These are phyloP conservation scores for Oplegnathus fasciatus DNA, from an alignment of 2,113 vertebrate genomes.

Conservation along the genomic window DNA sequence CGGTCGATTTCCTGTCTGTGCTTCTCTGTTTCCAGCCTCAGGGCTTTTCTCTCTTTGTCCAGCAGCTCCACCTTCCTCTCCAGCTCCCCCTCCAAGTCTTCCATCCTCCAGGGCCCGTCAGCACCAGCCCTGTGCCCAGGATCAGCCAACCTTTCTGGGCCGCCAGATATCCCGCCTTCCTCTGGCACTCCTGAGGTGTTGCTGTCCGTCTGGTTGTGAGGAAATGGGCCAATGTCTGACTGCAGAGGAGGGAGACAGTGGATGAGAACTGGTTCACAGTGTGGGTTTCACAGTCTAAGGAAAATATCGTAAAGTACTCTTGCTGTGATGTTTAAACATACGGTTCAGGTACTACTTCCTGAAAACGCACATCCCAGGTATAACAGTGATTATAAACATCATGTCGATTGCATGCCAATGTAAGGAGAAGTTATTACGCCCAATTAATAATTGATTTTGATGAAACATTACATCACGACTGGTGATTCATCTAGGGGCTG, in stretches of 20 bases:
- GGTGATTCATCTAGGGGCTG: background rate
- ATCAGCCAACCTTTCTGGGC: constrained; percentile 54
- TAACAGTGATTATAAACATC: background rate
- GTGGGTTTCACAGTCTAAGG: constrained; percentile 11
- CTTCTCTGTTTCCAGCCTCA: constrained; percentile 84
- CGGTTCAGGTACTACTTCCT: background rate
- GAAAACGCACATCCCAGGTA: background rate
- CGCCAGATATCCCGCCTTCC: constrained; percentile 28
- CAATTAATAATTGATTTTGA: constrained; percentile 14
- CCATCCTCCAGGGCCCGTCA: constrained; percentile 86
- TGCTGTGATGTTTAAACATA: too few species aligned
- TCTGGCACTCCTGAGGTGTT: constrained; percentile 44
- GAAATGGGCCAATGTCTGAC: constrained; percentile 82
- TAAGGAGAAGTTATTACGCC: constrained; percentile 1
- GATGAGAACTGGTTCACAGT: constrained; percentile 10
- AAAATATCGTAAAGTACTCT: background rate
- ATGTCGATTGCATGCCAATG: background rate
- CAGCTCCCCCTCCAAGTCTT: constrained; percentile 93
- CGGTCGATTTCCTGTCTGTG: constrained; percentile 90
- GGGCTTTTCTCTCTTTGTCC: constrained; percentile 90
- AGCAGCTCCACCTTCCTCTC: constrained; percentile 92
- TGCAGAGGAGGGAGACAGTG: constrained; percentile 57
- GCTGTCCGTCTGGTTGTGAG: constrained; percentile 79
- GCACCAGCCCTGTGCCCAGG: constrained; percentile 52
- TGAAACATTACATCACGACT: constrained; percentile 3